phyloP scores from a whole-genome alignment of 2,113 vertebrate genomes.

The Gnathonemus echidnorhynchus region DNA sequence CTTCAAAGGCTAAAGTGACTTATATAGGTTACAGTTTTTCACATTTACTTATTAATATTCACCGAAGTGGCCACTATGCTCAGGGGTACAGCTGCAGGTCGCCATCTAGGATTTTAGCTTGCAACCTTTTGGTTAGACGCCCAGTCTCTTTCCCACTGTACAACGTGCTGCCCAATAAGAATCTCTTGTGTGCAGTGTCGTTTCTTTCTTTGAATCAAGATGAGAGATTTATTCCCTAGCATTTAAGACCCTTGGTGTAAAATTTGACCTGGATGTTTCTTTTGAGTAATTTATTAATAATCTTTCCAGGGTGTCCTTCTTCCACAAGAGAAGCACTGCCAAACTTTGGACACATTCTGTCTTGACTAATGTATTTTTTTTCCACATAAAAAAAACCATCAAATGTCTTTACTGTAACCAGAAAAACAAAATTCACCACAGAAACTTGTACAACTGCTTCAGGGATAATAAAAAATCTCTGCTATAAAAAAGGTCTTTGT shows the following conservation, averaged over 20 bases:
- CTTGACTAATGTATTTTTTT: not conserved
- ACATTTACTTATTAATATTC: slow-evolving; percentile 10
- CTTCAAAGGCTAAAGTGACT: not conserved
- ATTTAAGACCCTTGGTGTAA: not conserved
- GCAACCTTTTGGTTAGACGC: not conserved
- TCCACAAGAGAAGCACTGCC: not conserved
- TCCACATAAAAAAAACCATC: not conserved
- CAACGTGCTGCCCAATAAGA: not conserved
- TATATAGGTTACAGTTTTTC: slow-evolving; percentile 11
- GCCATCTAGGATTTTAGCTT: not conserved
- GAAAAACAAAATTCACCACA: not conserved
- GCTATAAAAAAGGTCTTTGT: not conserved
- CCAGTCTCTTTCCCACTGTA: not conserved
- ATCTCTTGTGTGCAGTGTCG: slow-evolving; percentile 3
- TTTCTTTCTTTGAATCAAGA: slow-evolving; percentile 8
- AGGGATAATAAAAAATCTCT: not conserved
- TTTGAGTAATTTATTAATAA: slow-evolving; percentile 12
- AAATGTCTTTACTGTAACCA: not conserved
- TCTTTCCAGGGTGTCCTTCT: slow-evolving; percentile 7
- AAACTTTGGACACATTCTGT: not conserved
- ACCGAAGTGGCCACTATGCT: not conserved
- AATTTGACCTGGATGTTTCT: slow-evolving; percentile 15
- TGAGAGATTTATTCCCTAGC: slow-evolving; percentile 15
- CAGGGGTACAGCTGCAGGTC: not conserved
- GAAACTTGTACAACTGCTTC: not conserved